Conservation (phyloP, 2,888 invertebrate species). For the Amphimallon solstitiale region DNA sequence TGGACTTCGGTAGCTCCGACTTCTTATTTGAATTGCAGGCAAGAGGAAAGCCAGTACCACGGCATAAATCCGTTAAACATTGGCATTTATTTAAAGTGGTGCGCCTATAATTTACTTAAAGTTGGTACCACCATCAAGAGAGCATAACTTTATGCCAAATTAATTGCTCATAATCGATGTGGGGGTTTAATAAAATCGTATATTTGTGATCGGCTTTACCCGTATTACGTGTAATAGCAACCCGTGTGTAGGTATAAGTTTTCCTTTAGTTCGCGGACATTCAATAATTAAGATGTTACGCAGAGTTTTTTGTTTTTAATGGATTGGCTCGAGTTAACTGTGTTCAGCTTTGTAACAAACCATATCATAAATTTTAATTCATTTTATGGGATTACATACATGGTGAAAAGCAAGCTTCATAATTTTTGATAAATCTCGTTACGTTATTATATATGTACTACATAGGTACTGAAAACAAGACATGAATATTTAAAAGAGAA, state of each 20-base stretch:
- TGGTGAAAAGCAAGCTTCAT: not conserved
- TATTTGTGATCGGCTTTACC: not conserved
- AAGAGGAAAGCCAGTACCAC: slow-evolving; percentile 36
- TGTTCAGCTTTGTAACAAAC: slow-evolving; percentile 2
- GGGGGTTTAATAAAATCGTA: slow-evolving; percentile 16
- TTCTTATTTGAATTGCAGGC: slow-evolving; percentile 61
- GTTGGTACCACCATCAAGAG: slow-evolving; percentile 46
- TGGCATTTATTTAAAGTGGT: slow-evolving; percentile 59
- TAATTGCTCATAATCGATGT: slow-evolving; percentile 37
- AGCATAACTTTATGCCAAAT: slow-evolving; percentile 45
- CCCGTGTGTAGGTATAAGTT: not conserved
- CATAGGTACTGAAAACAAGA: not conserved
- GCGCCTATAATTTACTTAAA: slow-evolving; percentile 54
- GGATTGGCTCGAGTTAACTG: not conserved
- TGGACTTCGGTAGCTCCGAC: slow-evolving; percentile 51
- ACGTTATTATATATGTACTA: not conserved
- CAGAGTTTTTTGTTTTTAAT: slow-evolving; percentile 1
- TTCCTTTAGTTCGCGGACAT: not conserved
- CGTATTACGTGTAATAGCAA: not conserved
- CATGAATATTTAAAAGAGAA: slow-evolving; percentile 27
- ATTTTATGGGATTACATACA: not conserved
- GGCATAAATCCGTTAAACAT: slow-evolving; percentile 59
- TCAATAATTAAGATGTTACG: slow-evolving; percentile 34
- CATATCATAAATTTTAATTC: slow-evolving; percentile 27
- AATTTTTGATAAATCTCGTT: slow-evolving; percentile 14